Evolutionary conservation across 2,888 invertebrate species (phyloP).

Genomic region (Polydrusus tereticollis): DNA sequence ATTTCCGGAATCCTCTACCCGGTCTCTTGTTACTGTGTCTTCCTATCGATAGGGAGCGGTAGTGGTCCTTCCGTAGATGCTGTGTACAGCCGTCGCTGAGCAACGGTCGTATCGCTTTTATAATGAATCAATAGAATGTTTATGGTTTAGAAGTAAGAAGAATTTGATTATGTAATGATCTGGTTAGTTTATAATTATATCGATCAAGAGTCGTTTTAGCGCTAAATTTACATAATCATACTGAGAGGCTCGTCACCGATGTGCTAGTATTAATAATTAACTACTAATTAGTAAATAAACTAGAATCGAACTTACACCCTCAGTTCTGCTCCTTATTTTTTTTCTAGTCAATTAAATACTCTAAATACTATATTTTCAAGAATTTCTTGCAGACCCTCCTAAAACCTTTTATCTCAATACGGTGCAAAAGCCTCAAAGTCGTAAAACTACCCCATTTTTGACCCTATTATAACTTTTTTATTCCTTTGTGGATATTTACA

Average conservation of each 20-base stretch:
- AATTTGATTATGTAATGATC: no score
- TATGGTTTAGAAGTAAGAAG: no score
- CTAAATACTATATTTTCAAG: not conserved
- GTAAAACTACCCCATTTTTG: not conserved
- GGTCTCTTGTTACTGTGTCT: slow-evolving; percentile 28
- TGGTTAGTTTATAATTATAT: no score
- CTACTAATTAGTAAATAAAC: no score
- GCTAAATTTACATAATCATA: no score
- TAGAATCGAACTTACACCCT: no score
- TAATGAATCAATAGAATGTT: not conserved
- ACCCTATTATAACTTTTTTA: slow-evolving; percentile 1
- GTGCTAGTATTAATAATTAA: no score
- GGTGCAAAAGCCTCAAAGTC: not conserved
- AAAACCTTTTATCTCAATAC: not conserved
- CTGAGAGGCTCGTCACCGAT: no score
- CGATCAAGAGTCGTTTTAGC: no score
- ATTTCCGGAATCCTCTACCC: slow-evolving; percentile 32
- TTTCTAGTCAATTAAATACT: no score
- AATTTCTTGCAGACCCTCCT: not conserved
- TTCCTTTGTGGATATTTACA: not conserved
- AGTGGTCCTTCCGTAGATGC: slow-evolving; percentile 1
- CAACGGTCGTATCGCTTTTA: slow-evolving; percentile 8
- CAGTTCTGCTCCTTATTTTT: no score
- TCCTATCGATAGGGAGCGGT: slow-evolving; percentile 26
- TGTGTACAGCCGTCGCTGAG: slow-evolving; percentile 1